Conservation (phyloP, 2,113 vertebrate genomes). For the Marmota monax region DNA sequence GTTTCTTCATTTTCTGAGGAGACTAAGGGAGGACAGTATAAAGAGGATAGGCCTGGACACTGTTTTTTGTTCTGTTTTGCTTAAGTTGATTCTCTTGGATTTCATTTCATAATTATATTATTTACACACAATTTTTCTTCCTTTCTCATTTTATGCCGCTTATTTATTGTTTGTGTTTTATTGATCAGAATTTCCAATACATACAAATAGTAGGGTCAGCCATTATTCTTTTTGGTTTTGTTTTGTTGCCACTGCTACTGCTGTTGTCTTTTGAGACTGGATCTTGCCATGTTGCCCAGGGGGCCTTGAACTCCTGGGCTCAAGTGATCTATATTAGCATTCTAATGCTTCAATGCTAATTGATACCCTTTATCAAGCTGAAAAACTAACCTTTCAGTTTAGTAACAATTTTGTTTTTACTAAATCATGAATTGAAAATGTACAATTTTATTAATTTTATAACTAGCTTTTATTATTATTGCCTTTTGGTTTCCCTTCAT, state of each 20-base stretch:
- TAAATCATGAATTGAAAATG: not conserved
- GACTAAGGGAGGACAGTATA: not conserved
- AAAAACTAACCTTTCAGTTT: conserved; percentile 23
- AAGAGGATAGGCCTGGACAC: not conserved
- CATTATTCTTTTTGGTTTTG: not conserved
- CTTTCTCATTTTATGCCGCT: not conserved
- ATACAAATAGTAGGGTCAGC: not conserved
- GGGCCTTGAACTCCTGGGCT: not conserved
- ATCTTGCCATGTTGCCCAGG: not conserved
- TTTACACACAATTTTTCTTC: not conserved
- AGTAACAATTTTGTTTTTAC: not conserved
- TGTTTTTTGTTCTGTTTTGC: not conserved
- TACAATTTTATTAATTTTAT: conserved; percentile 13
- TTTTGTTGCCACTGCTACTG: no score
- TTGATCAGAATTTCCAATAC: not conserved
- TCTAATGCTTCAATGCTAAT: conserved; percentile 28
- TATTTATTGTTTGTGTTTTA: not conserved
- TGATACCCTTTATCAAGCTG: not conserved
- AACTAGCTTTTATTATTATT: not conserved
- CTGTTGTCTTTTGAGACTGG: not conserved
- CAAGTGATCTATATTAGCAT: not conserved
- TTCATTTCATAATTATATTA: not conserved
- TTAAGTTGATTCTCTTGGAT: not conserved
- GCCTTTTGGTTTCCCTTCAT: not conserved
- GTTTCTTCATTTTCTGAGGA: not conserved